Conservation (phyloP, 2,797 vertebrate species). For the Pipistrellus kuhlii region DNA sequence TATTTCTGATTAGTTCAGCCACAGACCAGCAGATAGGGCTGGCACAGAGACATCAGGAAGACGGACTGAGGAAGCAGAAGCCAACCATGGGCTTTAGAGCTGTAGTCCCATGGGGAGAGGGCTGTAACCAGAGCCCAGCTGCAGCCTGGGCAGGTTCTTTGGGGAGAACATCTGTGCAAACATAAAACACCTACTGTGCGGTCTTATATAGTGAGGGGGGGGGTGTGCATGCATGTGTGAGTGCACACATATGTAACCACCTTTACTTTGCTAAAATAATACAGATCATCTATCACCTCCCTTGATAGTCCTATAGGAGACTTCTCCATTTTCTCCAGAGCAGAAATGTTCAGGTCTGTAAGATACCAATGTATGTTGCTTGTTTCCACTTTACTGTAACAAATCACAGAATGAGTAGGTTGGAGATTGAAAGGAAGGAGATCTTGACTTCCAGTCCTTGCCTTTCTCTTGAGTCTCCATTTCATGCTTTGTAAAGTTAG, state of each 20-base stretch:
- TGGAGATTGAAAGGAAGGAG: no score
- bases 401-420: background rate
- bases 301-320: background rate
- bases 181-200: background rate
- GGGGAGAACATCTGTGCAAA: background rate
- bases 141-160: background rate
- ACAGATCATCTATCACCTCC: background rate
- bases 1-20: background rate
- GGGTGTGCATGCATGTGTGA: no score
- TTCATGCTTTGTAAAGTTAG: background rate
- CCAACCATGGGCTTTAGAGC: accelerated
- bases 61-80: background rate
- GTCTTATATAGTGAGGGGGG: background rate
- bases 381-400: background rate
- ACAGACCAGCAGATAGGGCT: background rate
- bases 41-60: accelerated
- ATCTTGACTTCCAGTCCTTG: background rate
- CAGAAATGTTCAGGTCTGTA: background rate
- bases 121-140: background rate
- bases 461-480: background rate
- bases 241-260: accelerated
- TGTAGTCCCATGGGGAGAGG: background rate
- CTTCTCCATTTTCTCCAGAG: background rate
- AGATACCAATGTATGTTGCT: background rate
- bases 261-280: slow-evolving; percentile 20